Evolutionary conservation across 2,113 vertebrate genomes (phyloP).

Genomic region (Agapornis roseicollis): DNA sequence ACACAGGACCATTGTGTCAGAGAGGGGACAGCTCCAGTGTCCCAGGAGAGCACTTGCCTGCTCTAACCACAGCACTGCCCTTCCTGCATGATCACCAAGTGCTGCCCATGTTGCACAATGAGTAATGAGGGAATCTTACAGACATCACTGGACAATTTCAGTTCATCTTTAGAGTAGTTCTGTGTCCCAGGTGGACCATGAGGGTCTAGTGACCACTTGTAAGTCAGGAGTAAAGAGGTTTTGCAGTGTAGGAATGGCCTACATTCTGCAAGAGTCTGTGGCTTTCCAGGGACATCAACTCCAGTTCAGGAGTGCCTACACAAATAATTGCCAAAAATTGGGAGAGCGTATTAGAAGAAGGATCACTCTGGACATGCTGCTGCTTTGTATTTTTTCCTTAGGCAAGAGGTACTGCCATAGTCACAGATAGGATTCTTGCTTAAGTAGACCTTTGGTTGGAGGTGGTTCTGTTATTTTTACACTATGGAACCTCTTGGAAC

Average conservation of each 20-base stretch:
- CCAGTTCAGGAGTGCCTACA: not conserved
- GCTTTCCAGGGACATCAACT: not conserved
- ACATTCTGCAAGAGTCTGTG: too few relatives aligned
- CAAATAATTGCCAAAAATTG: not conserved
- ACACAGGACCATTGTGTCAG: not conserved
- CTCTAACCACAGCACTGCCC: not conserved
- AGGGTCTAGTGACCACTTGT: not conserved
- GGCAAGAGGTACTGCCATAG: not conserved
- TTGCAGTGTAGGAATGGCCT: not conserved
- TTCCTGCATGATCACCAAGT: not conserved
- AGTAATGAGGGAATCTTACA: accelerated
- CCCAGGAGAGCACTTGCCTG: not conserved
- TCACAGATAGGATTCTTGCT: not conserved
- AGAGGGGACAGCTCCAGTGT: not conserved
- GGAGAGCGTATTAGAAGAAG: not conserved
- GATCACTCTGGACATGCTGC: not conserved
- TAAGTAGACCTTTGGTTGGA: not conserved
- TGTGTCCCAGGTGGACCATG: not conserved
- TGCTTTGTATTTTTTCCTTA: not conserved
- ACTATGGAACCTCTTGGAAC: not conserved
- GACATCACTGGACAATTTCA: not conserved
- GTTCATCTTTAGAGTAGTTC: not conserved
- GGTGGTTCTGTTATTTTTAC: not conserved
- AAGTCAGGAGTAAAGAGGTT: not conserved
- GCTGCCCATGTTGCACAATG: not conserved